Conservation (phyloP, 2,113 vertebrate species). For the Lethenteron camtschaticum region DNA sequence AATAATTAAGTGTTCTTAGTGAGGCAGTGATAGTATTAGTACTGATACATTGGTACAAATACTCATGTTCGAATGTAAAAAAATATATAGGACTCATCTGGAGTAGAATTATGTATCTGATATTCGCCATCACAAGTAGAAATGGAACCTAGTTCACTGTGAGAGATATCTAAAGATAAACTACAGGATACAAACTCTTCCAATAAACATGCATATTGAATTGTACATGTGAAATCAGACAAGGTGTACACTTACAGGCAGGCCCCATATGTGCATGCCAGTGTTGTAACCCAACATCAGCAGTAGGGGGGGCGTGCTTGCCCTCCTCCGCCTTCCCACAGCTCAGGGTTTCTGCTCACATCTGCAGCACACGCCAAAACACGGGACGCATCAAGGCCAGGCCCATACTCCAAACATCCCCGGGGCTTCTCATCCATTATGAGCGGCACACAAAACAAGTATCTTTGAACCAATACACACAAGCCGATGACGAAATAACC, state of each 20-base stretch:
- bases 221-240: background rate
- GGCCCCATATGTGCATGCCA: constrained; percentile 86
- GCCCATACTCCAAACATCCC: too few species aligned
- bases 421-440: too few species aligned
- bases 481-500: too few species aligned
- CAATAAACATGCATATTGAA: background rate
- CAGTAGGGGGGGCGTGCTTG: constrained; percentile 42
- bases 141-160: background rate
- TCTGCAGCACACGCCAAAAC: background rate
- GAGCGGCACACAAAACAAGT: too few species aligned
- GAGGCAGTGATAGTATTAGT: too few species aligned
- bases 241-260: constrained; percentile 47
- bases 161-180: background rate
- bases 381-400: background rate
- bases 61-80: background rate
- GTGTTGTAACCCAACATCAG: constrained; percentile 79
- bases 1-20: too few species aligned
- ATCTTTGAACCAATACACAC: too few species aligned
- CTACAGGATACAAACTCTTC: background rate
- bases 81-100: background rate
- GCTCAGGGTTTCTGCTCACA: background rate
- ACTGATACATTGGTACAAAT: too few species aligned
- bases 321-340: constrained; percentile 22
- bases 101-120: background rate
- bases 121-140: background rate